Evolutionary conservation across 2,888 invertebrate genomes (phyloP).

Genomic region (Byasa hedistus): DNA sequence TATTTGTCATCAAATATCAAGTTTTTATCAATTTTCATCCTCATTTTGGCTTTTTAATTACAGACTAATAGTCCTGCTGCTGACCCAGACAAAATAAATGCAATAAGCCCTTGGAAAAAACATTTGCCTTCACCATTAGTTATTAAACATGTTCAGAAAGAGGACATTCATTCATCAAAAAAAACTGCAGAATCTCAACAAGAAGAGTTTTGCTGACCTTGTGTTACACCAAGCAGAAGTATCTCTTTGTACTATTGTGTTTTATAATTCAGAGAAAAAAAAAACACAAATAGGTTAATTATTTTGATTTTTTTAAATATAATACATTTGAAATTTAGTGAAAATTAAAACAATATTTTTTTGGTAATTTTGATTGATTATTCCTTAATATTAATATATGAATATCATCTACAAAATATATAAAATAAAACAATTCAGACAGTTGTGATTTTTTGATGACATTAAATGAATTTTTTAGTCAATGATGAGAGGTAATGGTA

Average conservation of each 20-base stretch:
- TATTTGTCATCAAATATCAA: not conserved
- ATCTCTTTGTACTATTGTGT: slow-evolving; percentile 60
- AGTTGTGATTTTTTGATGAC: no score
- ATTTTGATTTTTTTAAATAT: not conserved
- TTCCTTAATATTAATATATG: no score
- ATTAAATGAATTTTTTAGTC: no score
- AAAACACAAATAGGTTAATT: not conserved
- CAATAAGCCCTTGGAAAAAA: slow-evolving; percentile 52
- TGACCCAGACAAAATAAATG: slow-evolving; percentile 42
- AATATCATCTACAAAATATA: no score
- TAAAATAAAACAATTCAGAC: no score
- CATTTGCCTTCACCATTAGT: slow-evolving; percentile 48
- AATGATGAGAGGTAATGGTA: no score
- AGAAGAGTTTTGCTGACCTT: slow-evolving; percentile 58
- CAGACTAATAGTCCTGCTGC: slow-evolving; percentile 55
- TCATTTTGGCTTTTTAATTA: slow-evolving; percentile 16
- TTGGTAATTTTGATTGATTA: no score
- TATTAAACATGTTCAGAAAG: slow-evolving; percentile 56
- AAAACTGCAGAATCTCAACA: slow-evolving; percentile 40
- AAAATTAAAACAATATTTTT: no score
- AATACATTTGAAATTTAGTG: no score
- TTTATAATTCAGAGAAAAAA: slow-evolving; percentile 35
- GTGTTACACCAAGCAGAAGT: slow-evolving; percentile 61
- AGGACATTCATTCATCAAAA: slow-evolving; percentile 40
- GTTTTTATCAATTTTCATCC: not conserved